Conservation (phyloP, 1,140 invertebrate species). For the Drosophila parabipectinata region DNA sequence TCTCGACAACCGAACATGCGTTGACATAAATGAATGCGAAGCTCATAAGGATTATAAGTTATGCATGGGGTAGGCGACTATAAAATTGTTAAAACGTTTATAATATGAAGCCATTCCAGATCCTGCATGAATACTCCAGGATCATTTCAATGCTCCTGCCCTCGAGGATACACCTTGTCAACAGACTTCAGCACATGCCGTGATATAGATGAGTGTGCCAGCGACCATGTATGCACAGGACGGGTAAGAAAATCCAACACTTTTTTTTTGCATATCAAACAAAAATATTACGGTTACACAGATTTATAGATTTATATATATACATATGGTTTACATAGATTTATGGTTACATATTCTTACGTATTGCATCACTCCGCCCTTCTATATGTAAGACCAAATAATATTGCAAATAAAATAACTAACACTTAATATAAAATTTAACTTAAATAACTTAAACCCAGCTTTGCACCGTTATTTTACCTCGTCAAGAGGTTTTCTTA, state of each 20-base stretch:
- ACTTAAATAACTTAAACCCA: too few relatives aligned
- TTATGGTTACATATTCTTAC: too few relatives aligned
- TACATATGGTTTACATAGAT: too few relatives aligned
- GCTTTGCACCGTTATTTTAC: too few relatives aligned
- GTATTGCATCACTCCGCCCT: too few relatives aligned
- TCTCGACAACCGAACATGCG: conserved; percentile 90
- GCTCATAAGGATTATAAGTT: conserved; percentile 88
- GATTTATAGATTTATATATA: too few relatives aligned
- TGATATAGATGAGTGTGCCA: conserved; percentile 96
- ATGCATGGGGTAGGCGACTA: conserved; percentile 88
- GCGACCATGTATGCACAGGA: conserved; percentile 86
- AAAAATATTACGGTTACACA: too few relatives aligned
- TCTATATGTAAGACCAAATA: too few relatives aligned
- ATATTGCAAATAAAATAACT: too few relatives aligned
- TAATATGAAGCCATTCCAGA: conserved; percentile 9
- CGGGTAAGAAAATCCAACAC: conserved; percentile 79
- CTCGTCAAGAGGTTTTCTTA: too few relatives aligned
- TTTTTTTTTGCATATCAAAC: not conserved
- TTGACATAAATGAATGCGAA: conserved; percentile 95
- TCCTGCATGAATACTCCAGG: conserved; percentile 95
- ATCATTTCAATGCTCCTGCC: conserved; percentile 94
- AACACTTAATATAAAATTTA: too few relatives aligned
- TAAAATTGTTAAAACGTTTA: not conserved
- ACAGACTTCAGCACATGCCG: conserved; percentile 90
- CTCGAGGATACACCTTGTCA: conserved; percentile 91